A percentile compares a stretch with the other conserved stretches of the same genome.
These are phyloP conservation scores for Cantharis rufa DNA, from an alignment of 2,888 invertebrate genomes.

Conservation along the genomic window DNA sequence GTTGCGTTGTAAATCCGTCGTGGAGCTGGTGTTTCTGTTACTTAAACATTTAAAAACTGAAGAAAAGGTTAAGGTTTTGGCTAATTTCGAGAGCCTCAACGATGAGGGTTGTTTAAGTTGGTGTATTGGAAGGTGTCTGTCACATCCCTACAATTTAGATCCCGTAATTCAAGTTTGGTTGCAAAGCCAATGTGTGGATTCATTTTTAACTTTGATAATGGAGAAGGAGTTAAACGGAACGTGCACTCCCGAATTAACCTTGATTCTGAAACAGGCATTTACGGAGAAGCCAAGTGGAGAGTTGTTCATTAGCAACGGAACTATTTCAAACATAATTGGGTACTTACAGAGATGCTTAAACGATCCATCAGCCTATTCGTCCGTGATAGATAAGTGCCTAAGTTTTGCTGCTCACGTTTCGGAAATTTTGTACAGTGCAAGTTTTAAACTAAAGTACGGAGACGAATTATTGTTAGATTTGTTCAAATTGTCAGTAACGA, in stretches of 20 bases:
- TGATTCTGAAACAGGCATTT: constrained; percentile 49
- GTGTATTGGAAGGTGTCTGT: constrained; percentile 55
- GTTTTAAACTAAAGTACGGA: constrained; percentile 51
- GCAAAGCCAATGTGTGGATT: constrained; percentile 51
- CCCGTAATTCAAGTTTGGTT: constrained; percentile 57
- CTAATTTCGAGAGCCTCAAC: constrained; percentile 53
- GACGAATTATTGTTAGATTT: constrained; percentile 56
- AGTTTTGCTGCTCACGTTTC: constrained; percentile 61
- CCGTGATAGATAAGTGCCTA: constrained; percentile 58
- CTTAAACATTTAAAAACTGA: constrained; percentile 60
- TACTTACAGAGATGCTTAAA: constrained; percentile 52
- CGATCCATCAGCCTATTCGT: constrained; percentile 39
- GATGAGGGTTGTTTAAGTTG: constrained; percentile 49
- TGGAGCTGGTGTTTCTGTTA: constrained; percentile 68
- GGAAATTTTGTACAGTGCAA: constrained; percentile 57
- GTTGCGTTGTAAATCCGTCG: constrained; percentile 59
- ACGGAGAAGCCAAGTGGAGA: constrained; percentile 54
- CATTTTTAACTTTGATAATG: constrained; percentile 53
- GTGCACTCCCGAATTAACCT: constrained; percentile 46
- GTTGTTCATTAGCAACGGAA: constrained; percentile 52
- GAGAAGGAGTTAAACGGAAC: constrained; percentile 46
- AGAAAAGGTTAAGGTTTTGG: constrained; percentile 62
- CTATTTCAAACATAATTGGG: constrained; percentile 52
- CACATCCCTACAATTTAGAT: constrained; percentile 55
- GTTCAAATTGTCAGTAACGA: constrained; percentile 56